Percentiles rank a stretch among this genome's conserved stretches.
Conservation (phyloP, 35 echinoderm and acorn worm genomes). For the Strongylocentrotus purpuratus region DNA sequence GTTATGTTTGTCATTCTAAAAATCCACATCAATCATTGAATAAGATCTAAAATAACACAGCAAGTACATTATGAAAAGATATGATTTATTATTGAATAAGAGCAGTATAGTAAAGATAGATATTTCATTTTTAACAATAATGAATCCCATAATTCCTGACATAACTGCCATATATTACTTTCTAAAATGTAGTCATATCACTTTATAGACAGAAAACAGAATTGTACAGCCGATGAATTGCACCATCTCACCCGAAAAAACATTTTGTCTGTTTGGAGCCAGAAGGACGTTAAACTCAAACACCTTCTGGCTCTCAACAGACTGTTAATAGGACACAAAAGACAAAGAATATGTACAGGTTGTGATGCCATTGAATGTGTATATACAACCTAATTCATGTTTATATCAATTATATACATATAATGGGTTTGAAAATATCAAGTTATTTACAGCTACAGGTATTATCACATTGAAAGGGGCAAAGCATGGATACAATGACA, state of each 20-base stretch:
- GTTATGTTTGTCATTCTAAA: too few relatives aligned
- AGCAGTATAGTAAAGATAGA: constrained; percentile 13
- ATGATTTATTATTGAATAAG: not conserved
- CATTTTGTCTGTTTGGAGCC: not conserved
- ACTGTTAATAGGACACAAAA: not conserved
- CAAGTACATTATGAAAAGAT: not conserved
- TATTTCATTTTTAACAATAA: not conserved
- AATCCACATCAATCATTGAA: too few relatives aligned
- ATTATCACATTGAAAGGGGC: not conserved
- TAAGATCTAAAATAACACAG: not conserved
- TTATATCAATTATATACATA: constrained; percentile 14
- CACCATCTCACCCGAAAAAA: not conserved
- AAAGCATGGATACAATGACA: not conserved
- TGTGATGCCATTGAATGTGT: not conserved
- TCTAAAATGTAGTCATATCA: not conserved
- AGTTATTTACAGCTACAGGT: not conserved
- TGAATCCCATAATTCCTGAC: not conserved
- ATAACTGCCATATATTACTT: not conserved
- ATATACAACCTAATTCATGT: not conserved
- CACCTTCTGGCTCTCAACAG: too few relatives aligned
- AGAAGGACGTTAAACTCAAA: too few relatives aligned
- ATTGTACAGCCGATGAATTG: constrained; percentile 3
- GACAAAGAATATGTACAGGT: not conserved
- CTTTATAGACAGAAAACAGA: not conserved
- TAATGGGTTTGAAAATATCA: not conserved